phyloP scores from a whole-genome alignment of 2,888 invertebrate genomes.

The Polydrusus tereticollis region DNA sequence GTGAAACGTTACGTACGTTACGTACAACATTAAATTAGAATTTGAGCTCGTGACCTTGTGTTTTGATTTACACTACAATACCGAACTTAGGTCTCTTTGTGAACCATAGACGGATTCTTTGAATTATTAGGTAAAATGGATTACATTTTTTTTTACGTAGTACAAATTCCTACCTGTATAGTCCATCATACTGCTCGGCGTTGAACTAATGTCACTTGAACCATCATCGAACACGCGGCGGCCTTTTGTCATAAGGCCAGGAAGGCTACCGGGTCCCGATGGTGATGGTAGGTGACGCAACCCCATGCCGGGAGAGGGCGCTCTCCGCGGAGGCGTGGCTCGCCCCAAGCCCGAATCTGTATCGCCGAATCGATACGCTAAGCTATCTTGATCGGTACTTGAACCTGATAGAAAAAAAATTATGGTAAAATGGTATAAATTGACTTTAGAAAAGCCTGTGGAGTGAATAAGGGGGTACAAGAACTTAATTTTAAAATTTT shows the following conservation, averaged over 20 bases:
- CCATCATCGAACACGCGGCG: slow-evolving; percentile 78
- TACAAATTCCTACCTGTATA: slow-evolving; percentile 76
- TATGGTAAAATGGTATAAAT: not conserved
- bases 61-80: too few species aligned
- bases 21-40: too few species aligned
- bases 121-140: too few species aligned
- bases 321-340: slow-evolving; percentile 88
- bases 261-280: slow-evolving; percentile 86
- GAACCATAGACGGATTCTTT: too few species aligned
- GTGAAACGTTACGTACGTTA: too few species aligned
- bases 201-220: slow-evolving; percentile 80
- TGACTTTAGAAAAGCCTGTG: not conserved
- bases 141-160: too few species aligned
- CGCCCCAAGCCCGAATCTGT: slow-evolving; percentile 89
- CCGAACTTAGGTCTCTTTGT: too few species aligned
- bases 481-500: not conserved
- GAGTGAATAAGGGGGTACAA: not conserved
- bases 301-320: slow-evolving; percentile 86
- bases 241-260: slow-evolving; percentile 80
- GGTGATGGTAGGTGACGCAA: slow-evolving; percentile 85
- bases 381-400: slow-evolving; percentile 72
- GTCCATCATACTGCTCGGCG: slow-evolving; percentile 82
- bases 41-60: too few species aligned
- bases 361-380: slow-evolving; percentile 73
- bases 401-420: slow-evolving; percentile 65